phyloP scores from a whole-genome alignment of 2,888 invertebrate genomes.

The Drosophila cyrtoloma region DNA sequence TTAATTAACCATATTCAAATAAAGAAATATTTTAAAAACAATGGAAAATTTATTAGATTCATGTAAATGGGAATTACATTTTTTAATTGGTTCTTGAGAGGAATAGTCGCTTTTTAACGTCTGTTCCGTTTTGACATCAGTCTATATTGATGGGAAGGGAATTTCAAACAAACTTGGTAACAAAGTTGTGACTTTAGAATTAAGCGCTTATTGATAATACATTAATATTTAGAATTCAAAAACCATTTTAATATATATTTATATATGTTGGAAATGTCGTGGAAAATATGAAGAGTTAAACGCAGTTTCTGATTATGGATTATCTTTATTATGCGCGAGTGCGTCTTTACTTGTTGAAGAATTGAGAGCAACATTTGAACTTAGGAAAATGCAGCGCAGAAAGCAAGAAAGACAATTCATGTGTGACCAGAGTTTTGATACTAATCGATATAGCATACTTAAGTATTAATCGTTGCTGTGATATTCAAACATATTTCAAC shows the following conservation, averaged over 20 bases:
- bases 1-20: slow-evolving; percentile 19
- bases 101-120: background rate
- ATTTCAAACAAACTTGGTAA: background rate
- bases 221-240: slow-evolving; percentile 17
- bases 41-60: background rate
- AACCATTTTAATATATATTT: slow-evolving; percentile 8
- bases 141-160: background rate
- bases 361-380: no score
- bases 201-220: background rate
- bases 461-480: no score
- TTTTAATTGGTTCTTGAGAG: background rate
- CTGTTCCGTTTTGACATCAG: background rate
- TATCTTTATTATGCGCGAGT: no score
- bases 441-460: no score
- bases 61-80: background rate
- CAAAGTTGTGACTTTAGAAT: background rate
- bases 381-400: no score
- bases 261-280: no score
- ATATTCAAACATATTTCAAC: no score
- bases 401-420: no score
- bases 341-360: no score
- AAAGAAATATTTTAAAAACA: slow-evolving; percentile 6
- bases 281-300: no score
- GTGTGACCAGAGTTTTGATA: no score
- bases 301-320: no score